phyloP scores from a whole-genome alignment of 2,113 vertebrate species.

The Percina caprodes region DNA sequence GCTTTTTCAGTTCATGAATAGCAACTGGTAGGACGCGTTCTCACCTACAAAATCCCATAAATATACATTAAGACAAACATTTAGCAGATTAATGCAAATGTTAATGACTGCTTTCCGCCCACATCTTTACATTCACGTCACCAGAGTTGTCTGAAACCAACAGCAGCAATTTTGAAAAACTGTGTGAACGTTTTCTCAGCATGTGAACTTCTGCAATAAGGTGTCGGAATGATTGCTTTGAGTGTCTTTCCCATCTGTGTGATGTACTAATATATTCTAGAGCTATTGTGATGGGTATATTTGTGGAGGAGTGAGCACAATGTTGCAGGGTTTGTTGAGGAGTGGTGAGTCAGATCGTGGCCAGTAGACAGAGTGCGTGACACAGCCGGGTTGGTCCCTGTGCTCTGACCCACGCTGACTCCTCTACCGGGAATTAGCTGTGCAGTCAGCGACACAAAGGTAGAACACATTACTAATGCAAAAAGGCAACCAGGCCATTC shows the following conservation, averaged over 20 bases:
- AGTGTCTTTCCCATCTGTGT: conserved; percentile 19
- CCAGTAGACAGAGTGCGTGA: conserved; percentile 60
- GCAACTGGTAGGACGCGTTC: conserved; percentile 42
- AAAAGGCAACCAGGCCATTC: conserved; percentile 6
- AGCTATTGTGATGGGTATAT: neutral
- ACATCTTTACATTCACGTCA: conserved; percentile 17
- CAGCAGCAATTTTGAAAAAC: conserved; percentile 7
- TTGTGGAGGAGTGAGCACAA: conserved; percentile 59
- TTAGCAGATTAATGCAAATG: conserved; percentile 59
- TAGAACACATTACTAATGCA: conserved; percentile 64
- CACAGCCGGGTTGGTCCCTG: conserved; percentile 53
- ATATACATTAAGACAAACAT: conserved; percentile 66
- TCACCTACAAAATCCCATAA: conserved; percentile 37
- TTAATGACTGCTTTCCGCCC: conserved; percentile 43
- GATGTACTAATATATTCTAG: conserved; percentile 38
- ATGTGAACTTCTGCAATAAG: conserved; percentile 23
- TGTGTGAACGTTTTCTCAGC: conserved; percentile 20
- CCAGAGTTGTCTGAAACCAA: no score
- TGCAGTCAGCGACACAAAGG: conserved; percentile 58
- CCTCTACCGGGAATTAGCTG: conserved; percentile 55
- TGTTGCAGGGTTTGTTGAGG: conserved; percentile 39
- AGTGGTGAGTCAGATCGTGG: conserved; percentile 62
- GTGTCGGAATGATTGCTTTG: conserved; percentile 33
- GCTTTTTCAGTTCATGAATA: neutral
- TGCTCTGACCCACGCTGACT: conserved; percentile 54